A percentile compares a stretch with the other conserved stretches of the same genome.
These are phyloP conservation scores for Horisme vitalbata DNA, from an alignment of 2,888 invertebrate species.

Conservation along the genomic window DNA sequence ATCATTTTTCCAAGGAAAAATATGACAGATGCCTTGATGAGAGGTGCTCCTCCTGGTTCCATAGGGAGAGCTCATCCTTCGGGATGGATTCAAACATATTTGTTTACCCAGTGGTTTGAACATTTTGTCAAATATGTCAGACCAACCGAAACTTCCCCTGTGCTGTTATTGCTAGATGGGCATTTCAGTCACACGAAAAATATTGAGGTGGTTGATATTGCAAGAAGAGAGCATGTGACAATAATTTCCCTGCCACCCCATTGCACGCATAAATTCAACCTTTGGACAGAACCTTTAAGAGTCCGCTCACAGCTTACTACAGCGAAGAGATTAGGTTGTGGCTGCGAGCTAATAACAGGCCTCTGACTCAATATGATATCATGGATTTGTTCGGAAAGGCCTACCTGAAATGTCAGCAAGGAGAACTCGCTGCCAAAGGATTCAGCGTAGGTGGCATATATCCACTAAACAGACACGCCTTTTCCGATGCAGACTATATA, in stretches of 20 bases:
- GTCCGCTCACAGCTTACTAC: not conserved
- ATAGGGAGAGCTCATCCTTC: too few relatives aligned
- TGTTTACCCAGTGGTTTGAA: too few relatives aligned
- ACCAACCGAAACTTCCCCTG: too few relatives aligned
- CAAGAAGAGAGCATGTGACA: too few relatives aligned
- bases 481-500: too few relatives aligned
- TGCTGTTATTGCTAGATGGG: too few relatives aligned
- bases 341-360: constrained; percentile 25
- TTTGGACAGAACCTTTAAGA: not conserved
- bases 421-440: constrained; percentile 31
- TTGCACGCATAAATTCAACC: not conserved
- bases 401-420: constrained; percentile 25
- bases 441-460: constrained; percentile 22
- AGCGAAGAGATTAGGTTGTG: constrained; percentile 37
- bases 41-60: too few relatives aligned
- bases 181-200: too few relatives aligned
- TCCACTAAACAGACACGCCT: too few relatives aligned
- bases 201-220: too few relatives aligned
- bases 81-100: too few relatives aligned
- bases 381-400: constrained; percentile 31
- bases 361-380: constrained; percentile 25
- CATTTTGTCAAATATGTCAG: too few relatives aligned
- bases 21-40: not conserved
- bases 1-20: constrained; percentile 34
- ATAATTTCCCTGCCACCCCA: not conserved